A percentile compares a stretch with the other conserved stretches of the same genome.
Evolutionary conservation across 2,888 invertebrate genomes (phyloP).

Genomic region (Lydus trimaculatus): DNA sequence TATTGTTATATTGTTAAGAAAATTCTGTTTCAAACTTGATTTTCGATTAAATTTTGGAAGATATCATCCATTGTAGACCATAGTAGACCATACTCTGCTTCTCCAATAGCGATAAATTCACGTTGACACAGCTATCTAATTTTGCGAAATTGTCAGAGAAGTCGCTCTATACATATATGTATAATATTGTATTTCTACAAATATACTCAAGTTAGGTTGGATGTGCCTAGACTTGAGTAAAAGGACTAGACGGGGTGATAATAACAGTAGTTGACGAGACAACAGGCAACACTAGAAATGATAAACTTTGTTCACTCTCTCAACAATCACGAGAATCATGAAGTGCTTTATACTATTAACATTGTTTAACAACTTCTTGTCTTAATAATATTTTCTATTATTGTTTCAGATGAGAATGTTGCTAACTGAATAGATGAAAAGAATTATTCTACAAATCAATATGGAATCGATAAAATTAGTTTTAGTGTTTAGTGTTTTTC

Average conservation of each 20-base stretch:
- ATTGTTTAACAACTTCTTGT: constrained; percentile 8
- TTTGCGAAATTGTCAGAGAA: neutral
- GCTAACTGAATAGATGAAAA: constrained; percentile 18
- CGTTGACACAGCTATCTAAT: constrained; percentile 5
- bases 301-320: neutral
- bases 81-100: neutral
- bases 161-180: neutral
- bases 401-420: constrained; percentile 38
- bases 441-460: constrained; percentile 15
- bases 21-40: neutral
- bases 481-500: constrained; percentile 50
- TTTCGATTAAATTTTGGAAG: constrained; percentile 1
- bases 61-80: neutral
- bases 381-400: constrained; percentile 25
- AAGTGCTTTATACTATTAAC: neutral
- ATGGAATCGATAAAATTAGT: constrained; percentile 40
- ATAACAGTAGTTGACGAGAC: constrained; percentile 1
- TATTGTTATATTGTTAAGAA: neutral
- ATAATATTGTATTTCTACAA: neutral
- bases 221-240: neutral
- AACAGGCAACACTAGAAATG: neutral
- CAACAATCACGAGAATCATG: neutral
- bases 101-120: neutral
- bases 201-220: neutral
- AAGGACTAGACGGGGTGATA: neutral